These are phyloP conservation scores for Lepisosteus oculatus DNA, from an alignment of 2,113 vertebrate species.

Conservation along the genomic window DNA sequence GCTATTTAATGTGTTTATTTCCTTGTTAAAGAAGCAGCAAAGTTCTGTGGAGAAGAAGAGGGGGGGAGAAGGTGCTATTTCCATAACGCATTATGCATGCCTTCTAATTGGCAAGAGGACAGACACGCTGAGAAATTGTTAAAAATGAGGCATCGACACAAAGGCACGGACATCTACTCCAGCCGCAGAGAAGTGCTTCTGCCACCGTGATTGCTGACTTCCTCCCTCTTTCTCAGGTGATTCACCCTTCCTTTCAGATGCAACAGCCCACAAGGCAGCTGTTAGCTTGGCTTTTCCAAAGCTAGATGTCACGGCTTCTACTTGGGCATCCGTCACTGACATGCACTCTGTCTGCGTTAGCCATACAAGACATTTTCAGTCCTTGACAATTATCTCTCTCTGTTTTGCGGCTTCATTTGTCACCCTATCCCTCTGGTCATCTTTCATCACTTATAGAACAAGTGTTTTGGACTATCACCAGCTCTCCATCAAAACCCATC, in stretches of 20 bases:
- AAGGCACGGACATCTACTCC: slow-evolving; percentile 5
- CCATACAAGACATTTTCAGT: slow-evolving; percentile 15
- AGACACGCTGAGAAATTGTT: slow-evolving; percentile 18
- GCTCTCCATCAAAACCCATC: slow-evolving; percentile 18
- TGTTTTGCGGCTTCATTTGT: slow-evolving; percentile 33
- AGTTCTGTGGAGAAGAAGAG: slow-evolving; percentile 22
- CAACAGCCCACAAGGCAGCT: neutral
- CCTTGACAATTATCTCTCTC: slow-evolving; percentile 32
- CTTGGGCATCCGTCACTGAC: neutral
- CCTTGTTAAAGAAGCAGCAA: slow-evolving; percentile 44
- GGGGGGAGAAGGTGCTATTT: slow-evolving; percentile 28
- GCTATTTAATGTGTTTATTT: slow-evolving; percentile 53
- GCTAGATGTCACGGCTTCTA: neutral
- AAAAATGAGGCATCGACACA: slow-evolving; percentile 12
- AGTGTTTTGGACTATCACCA: slow-evolving; percentile 31
- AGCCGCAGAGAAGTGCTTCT: neutral
- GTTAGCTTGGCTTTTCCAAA: neutral
- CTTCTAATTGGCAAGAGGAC: slow-evolving; percentile 43
- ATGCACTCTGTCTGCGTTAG: neutral
- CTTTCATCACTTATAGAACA: slow-evolving; percentile 22
- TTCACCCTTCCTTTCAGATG: neutral
- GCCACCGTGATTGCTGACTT: slow-evolving; percentile 14
- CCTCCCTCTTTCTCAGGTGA: neutral
- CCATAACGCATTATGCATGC: slow-evolving; percentile 44
- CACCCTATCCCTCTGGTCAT: slow-evolving; percentile 28